Evolutionary conservation across 2,888 invertebrate species (phyloP).

Genomic region (Schizaphis graminum): DNA sequence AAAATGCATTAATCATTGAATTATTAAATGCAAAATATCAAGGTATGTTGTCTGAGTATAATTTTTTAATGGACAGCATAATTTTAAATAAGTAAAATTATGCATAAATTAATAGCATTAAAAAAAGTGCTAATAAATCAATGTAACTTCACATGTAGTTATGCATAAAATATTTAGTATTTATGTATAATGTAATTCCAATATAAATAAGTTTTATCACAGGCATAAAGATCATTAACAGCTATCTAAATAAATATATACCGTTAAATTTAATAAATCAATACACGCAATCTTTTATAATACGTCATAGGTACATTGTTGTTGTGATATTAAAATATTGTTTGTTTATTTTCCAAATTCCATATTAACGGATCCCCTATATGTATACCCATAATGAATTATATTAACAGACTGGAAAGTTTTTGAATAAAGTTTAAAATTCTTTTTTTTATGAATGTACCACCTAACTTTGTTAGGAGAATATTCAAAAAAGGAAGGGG

Average conservation of each 20-base stretch:
- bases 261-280: background rate
- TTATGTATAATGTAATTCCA: background rate
- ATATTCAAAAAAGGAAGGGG: background rate
- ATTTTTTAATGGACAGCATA: background rate
- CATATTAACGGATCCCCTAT: background rate
- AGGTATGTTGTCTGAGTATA: background rate
- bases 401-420: background rate
- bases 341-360: background rate
- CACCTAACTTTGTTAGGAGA: slow-evolving; percentile 27
- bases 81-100: background rate
- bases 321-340: background rate
- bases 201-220: background rate
- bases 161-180: background rate
- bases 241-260: background rate
- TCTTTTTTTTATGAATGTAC: background rate
- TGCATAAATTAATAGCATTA: background rate
- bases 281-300: background rate
- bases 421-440: slow-evolving; percentile 17
- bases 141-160: background rate
- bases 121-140: background rate
- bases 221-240: background rate
- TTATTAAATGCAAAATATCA: background rate
- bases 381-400: background rate
- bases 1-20: background rate
- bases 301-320: background rate